These are phyloP conservation scores for Drosophila phalerata DNA, from an alignment of 2,888 invertebrate species.

Conservation along the genomic window DNA sequence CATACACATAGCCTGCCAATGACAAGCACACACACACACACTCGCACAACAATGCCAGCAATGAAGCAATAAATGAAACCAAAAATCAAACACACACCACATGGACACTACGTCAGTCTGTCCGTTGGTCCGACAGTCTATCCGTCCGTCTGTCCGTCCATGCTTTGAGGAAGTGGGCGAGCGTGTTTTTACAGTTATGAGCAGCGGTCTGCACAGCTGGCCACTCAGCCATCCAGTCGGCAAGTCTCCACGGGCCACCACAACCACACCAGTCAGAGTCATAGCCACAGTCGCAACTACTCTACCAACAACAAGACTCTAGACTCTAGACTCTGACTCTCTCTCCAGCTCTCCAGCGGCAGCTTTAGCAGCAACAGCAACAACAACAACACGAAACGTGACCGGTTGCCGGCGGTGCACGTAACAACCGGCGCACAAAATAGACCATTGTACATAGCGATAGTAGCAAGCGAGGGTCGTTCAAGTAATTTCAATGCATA, in stretches of 20 bases:
- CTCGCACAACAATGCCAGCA: slow-evolving; percentile 49
- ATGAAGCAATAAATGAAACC: slow-evolving; percentile 64
- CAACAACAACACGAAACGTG: slow-evolving; percentile 60
- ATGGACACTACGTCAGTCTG: slow-evolving; percentile 46
- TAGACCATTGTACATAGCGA: slow-evolving; percentile 48
- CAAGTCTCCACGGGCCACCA: slow-evolving; percentile 45
- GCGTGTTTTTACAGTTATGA: slow-evolving; percentile 81
- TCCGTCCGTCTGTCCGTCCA: not conserved
- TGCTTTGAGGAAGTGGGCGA: slow-evolving; percentile 77
- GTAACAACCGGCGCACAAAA: slow-evolving; percentile 53
- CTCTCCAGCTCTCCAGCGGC: slow-evolving; percentile 29
- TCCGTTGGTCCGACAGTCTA: not conserved
- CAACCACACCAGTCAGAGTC: slow-evolving; percentile 16
- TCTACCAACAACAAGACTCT: slow-evolving; percentile 21
- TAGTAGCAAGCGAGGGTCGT: slow-evolving; percentile 40
- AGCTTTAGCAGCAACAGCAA: slow-evolving; percentile 14
- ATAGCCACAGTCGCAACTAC: slow-evolving; percentile 16
- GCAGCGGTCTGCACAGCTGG: slow-evolving; percentile 72
- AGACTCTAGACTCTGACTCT: slow-evolving; percentile 14
- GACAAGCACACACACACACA: slow-evolving; percentile 41
- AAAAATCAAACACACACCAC: slow-evolving; percentile 71
- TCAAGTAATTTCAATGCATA: slow-evolving; percentile 4
- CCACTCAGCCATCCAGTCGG: slow-evolving; percentile 38
- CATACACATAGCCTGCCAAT: slow-evolving; percentile 34
- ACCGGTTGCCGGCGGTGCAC: slow-evolving; percentile 74